phyloP scores from a whole-genome alignment of 2,113 vertebrate species.

The Morone saxatilis region DNA sequence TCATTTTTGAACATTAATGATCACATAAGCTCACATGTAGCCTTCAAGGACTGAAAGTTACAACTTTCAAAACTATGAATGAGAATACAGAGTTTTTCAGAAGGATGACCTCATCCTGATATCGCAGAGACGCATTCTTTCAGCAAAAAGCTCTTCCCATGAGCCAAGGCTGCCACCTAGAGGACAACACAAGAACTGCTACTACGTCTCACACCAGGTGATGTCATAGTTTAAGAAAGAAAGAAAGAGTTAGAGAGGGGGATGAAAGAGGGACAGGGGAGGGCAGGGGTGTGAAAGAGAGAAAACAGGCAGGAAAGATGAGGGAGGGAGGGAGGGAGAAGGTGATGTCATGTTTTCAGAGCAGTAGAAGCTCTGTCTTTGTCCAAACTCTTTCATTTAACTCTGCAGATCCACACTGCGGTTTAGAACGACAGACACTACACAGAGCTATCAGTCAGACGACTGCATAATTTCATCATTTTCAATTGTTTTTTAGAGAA shows the following conservation, averaged over 20 bases:
- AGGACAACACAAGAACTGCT: conserved; percentile 58
- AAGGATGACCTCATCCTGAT: conserved; percentile 81
- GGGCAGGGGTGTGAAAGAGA: conserved; percentile 40
- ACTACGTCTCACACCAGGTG: conserved; percentile 64
- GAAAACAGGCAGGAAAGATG: conserved; percentile 40
- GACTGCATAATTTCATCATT: background rate
- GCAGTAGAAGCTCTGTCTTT: conserved; percentile 47
- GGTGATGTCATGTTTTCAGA: conserved; percentile 75
- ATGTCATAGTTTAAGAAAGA: conserved; percentile 77
- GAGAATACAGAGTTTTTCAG: conserved; percentile 47
- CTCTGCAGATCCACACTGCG: conserved; percentile 19
- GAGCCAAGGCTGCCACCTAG: conserved; percentile 79
- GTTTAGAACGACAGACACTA: background rate
- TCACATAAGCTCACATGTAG: background rate
- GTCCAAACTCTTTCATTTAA: conserved; percentile 55
- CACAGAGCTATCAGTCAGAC: background rate
- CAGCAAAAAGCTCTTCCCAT: conserved; percentile 2
- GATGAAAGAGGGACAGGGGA: conserved; percentile 41
- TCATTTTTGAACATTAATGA: background rate
- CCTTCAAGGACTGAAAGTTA: conserved; percentile 21
- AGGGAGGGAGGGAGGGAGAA: conserved; percentile 40
- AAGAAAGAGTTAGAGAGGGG: conserved; percentile 55
- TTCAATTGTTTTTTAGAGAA: background rate
- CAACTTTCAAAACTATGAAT: conserved; percentile 64
- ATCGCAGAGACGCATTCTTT: conserved; percentile 26